phyloP scores from a whole-genome alignment of 2,113 vertebrate species.

The Megaptera novaeangliae region DNA sequence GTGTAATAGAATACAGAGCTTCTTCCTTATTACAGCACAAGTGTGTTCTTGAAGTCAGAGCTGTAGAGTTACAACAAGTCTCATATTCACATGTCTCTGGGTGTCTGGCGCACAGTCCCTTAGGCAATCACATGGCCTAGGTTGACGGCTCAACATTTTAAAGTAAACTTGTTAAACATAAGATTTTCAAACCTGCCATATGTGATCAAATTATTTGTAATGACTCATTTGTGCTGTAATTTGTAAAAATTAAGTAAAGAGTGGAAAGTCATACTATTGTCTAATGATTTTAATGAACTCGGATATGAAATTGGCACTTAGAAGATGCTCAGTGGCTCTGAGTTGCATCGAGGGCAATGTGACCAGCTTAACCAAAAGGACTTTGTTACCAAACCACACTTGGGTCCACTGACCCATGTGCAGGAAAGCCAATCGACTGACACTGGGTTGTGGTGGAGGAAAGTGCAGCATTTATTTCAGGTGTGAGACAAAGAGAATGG shows the following conservation, averaged over 20 bases:
- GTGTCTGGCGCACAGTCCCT: rapidly evolving
- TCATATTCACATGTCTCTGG: not conserved
- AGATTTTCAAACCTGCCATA: not conserved
- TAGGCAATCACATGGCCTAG: not conserved
- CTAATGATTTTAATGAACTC: not conserved
- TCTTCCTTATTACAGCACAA: not conserved
- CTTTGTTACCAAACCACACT: not conserved
- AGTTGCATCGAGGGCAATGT: not conserved
- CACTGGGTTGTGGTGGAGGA: not conserved
- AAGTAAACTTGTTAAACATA: not conserved
- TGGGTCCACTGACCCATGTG: not conserved
- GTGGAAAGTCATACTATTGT: not conserved
- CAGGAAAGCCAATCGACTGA: not conserved
- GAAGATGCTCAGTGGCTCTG: not conserved
- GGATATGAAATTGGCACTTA: not conserved
- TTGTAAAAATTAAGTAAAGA: not conserved
- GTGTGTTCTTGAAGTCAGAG: not conserved
- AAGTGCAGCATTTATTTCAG: not conserved
- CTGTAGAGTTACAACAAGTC: not conserved
- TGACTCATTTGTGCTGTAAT: not conserved
- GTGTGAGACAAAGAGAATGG: not conserved
- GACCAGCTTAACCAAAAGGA: not conserved
- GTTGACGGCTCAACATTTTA: not conserved
- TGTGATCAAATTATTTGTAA: not conserved
- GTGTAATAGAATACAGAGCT: not conserved